Conservation (phyloP, 2,888 invertebrate species). For the Anthoptus insignis region DNA sequence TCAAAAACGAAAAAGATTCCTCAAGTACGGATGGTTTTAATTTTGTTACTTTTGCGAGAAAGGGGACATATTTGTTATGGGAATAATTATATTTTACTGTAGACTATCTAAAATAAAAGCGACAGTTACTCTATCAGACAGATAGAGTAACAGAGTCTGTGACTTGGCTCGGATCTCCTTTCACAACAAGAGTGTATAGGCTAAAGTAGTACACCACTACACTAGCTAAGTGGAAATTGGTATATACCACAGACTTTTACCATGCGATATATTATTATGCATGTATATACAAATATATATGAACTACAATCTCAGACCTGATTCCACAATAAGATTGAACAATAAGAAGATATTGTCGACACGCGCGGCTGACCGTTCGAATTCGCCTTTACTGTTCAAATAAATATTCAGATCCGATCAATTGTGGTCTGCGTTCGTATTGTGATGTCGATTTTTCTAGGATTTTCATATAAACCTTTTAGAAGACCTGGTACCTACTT, state of each 20-base stretch:
- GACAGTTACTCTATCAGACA: no score
- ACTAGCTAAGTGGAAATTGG: no score
- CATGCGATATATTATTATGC: no score
- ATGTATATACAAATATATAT: no score
- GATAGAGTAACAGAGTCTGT: no score
- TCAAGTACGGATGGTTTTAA: slow-evolving; percentile 10
- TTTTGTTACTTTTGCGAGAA: background rate
- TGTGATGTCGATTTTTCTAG: slow-evolving; percentile 29
- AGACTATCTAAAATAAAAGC: no score
- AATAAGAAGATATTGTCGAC: slow-evolving; percentile 58
- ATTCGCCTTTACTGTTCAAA: slow-evolving; percentile 51
- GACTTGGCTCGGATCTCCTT: no score
- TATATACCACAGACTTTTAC: no score
- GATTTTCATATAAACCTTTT: background rate
- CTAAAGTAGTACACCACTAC: no score
- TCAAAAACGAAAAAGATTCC: slow-evolving; percentile 26
- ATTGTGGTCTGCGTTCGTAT: slow-evolving; percentile 44
- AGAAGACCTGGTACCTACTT: background rate
- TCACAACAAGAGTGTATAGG: no score
- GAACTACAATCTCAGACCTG: slow-evolving; percentile 4
- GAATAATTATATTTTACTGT: no score
- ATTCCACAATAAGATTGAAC: slow-evolving; percentile 48
- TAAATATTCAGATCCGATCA: slow-evolving; percentile 57
- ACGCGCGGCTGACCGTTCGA: slow-evolving; percentile 52
- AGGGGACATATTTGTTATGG: background rate